Conservation (phyloP, 2,113 vertebrate genomes). For the Phrynosoma platyrhinos region DNA sequence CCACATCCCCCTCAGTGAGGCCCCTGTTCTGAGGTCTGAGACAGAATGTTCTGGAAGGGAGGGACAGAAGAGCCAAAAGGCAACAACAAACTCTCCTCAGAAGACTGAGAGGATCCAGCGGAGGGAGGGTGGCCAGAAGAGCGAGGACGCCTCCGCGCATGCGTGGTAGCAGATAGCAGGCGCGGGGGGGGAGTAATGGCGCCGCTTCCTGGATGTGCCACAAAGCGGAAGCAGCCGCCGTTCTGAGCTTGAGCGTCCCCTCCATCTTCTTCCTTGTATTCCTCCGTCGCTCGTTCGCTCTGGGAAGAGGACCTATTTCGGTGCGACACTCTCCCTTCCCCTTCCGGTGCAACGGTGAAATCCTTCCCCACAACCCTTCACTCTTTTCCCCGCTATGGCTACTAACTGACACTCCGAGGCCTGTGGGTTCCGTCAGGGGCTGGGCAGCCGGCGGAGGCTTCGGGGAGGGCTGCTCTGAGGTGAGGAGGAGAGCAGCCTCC, state of each 20-base stretch:
- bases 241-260: background rate
- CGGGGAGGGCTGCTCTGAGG: constrained; percentile 3
- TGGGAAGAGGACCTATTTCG: background rate
- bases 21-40: too few relatives aligned
- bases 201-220: constrained; percentile 36
- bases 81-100: too few relatives aligned
- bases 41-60: too few relatives aligned
- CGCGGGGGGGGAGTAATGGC: background rate
- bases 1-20: too few relatives aligned
- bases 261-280: background rate
- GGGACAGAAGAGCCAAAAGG: too few relatives aligned
- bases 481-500: too few relatives aligned
- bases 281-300: background rate
- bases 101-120: too few relatives aligned
- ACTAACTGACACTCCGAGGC: too few relatives aligned
- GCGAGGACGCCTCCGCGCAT: too few relatives aligned
- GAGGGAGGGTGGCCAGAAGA: too few relatives aligned
- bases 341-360: background rate
- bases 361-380: background rate
- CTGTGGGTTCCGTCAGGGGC: background rate
- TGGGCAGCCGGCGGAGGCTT: background rate
- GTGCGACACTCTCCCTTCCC: background rate
- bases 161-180: too few relatives aligned
- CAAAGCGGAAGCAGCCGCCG: constrained; percentile 44
- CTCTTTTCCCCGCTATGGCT: too few relatives aligned